Evolutionary conservation across 2,113 vertebrate species (phyloP).

Genomic region (Suncus etruscus): DNA sequence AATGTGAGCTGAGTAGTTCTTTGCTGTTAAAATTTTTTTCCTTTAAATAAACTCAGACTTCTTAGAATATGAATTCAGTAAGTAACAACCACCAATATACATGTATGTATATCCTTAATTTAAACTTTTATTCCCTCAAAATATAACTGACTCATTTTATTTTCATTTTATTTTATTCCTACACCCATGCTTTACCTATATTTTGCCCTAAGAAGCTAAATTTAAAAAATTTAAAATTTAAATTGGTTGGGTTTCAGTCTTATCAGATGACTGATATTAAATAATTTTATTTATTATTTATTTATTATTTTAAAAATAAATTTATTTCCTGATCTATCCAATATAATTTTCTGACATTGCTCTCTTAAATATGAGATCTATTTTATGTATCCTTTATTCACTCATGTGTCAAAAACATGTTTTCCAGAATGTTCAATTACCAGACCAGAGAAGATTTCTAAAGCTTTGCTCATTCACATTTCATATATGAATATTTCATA

Average conservation of each 20-base stretch:
- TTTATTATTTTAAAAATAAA: no score
- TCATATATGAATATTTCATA: conserved; percentile 48
- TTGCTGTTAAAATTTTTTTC: background rate
- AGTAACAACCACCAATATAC: background rate
- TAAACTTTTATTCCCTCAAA: conserved; percentile 2
- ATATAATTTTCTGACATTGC: background rate
- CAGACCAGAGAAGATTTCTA: conserved; percentile 25
- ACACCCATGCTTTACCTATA: background rate
- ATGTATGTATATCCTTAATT: background rate
- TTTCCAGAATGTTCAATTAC: conserved; percentile 8
- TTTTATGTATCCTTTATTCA: conserved; percentile 19
- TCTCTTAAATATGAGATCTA: conserved; percentile 35
- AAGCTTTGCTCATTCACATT: conserved; percentile 64
- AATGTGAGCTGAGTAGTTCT: background rate
- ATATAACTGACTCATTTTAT: conserved; percentile 27
- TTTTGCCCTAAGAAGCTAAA: background rate
- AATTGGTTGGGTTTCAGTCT: no score
- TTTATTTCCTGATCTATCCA: conserved; percentile 33
- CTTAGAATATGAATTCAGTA: conserved; percentile 1
- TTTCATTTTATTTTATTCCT: conserved; percentile 8
- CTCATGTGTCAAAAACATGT: conserved; percentile 1
- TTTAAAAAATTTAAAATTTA: background rate
- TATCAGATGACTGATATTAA: no score
- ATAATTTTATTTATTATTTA: no score
- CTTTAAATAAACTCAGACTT: conserved; percentile 16